These are phyloP conservation scores for Sebastes taczanowskii DNA, from an alignment of 2,797 vertebrate genomes.

Conservation along the genomic window DNA sequence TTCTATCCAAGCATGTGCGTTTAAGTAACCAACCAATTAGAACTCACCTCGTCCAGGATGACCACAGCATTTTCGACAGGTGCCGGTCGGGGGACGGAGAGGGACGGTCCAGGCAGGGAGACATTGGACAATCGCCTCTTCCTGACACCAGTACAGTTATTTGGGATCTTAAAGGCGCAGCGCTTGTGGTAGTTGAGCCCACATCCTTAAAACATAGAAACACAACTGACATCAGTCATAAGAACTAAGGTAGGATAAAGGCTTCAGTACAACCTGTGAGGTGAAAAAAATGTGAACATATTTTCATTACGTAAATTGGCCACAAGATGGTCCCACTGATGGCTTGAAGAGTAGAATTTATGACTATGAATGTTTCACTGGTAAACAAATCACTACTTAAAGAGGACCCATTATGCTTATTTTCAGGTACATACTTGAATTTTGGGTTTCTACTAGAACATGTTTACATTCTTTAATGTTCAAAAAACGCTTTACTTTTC, in stretches of 20 bases:
- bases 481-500: too few relatives aligned
- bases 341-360: neutral
- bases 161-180: constrained; percentile 98
- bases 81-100: constrained; percentile 87
- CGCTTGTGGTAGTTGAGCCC: constrained; percentile 98
- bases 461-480: too few relatives aligned
- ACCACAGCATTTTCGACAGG: constrained; percentile 86
- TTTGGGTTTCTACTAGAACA: too few relatives aligned
- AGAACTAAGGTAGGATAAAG: neutral
- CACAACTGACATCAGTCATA: constrained; percentile 32
- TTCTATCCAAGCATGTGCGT: neutral
- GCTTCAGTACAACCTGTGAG: neutral
- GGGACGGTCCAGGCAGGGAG: constrained; percentile 90
- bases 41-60: constrained; percentile 89
- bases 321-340: constrained; percentile 28
- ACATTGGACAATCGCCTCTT: constrained; percentile 95
- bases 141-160: constrained; percentile 95
- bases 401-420: neutral
- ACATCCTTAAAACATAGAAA: constrained; percentile 85
- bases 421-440: too few relatives aligned
- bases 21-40: neutral
- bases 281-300: neutral
- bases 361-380: constrained; percentile 2
- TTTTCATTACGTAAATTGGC: constrained; percentile 1
- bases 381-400: constrained; percentile 19